Conservation (phyloP, 2,113 vertebrate genomes). For the Narcine bancroftii region DNA sequence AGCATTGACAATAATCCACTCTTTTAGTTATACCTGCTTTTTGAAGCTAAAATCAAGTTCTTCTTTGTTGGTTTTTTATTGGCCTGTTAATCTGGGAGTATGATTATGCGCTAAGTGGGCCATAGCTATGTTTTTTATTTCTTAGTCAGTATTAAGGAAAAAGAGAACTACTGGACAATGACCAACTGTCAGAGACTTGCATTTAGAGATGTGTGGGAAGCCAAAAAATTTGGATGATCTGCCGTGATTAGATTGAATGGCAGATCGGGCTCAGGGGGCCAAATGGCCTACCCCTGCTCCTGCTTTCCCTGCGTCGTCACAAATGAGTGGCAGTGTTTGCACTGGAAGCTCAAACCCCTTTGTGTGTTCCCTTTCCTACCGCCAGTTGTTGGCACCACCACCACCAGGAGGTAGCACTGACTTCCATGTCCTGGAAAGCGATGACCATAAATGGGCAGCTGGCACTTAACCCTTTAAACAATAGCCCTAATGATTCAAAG, state of each 20-base stretch:
- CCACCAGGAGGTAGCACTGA: neutral
- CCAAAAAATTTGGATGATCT: too few species aligned
- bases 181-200: neutral
- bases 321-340: neutral
- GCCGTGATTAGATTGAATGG: too few species aligned
- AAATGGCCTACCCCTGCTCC: too few species aligned
- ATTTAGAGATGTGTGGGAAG: neutral
- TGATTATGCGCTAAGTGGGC: neutral
- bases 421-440: neutral
- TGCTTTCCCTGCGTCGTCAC: too few species aligned
- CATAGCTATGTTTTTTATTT: neutral
- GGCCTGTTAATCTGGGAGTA: neutral
- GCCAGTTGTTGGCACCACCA: neutral
- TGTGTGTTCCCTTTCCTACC: neutral
- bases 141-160: neutral
- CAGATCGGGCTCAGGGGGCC: too few species aligned
- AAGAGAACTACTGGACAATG: neutral
- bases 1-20: neutral
- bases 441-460: neutral
- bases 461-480: neutral
- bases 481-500: too few species aligned
- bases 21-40: neutral
- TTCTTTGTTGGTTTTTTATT: neutral
- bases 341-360: neutral
- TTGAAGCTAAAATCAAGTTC: neutral